Percentiles rank a stretch among this genome's conserved stretches.
Conservation (phyloP, 2,888 invertebrate species). For the Euzetes globulus region DNA sequence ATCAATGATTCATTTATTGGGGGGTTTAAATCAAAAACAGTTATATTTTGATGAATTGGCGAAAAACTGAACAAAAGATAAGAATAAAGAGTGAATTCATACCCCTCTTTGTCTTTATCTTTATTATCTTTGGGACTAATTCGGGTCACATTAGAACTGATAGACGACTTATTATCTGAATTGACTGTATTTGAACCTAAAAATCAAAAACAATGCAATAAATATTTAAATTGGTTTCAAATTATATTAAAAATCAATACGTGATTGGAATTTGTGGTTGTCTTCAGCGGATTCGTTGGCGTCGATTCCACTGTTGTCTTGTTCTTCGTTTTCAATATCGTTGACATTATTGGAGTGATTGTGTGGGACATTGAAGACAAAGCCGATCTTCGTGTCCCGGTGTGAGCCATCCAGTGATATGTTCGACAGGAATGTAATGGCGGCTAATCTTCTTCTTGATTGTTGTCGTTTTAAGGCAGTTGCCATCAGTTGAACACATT, state of each 20-base stretch:
- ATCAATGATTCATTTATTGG: too few relatives aligned
- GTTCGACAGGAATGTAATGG: conserved; percentile 86
- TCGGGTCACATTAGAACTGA: not conserved
- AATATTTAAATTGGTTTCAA: not conserved
- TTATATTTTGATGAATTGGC: too few relatives aligned
- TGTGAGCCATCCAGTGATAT: conserved; percentile 88
- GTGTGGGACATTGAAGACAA: conserved; percentile 28
- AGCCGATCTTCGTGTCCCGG: conserved; percentile 54
- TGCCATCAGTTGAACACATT: conserved; percentile 40
- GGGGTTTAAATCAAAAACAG: too few relatives aligned
- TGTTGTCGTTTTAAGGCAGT: conserved; percentile 45
- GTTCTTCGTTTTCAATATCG: not conserved
- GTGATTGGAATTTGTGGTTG: not conserved
- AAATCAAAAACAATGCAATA: not conserved
- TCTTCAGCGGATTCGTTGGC: not conserved
- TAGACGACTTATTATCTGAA: not conserved
- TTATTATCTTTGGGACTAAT: conserved; percentile 3
- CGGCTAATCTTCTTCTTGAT: conserved; percentile 49
- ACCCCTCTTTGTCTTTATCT: not conserved
- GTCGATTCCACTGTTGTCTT: not conserved
- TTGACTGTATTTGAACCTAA: not conserved
- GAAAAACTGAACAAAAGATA: not conserved
- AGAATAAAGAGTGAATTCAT: not conserved
- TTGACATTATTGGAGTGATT: not conserved
- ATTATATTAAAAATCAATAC: not conserved